Percentiles rank a stretch among this genome's conserved stretches.
Evolutionary conservation across 2,888 invertebrate species (phyloP).

Genomic region (Hirtodrosophila cameraria): DNA sequence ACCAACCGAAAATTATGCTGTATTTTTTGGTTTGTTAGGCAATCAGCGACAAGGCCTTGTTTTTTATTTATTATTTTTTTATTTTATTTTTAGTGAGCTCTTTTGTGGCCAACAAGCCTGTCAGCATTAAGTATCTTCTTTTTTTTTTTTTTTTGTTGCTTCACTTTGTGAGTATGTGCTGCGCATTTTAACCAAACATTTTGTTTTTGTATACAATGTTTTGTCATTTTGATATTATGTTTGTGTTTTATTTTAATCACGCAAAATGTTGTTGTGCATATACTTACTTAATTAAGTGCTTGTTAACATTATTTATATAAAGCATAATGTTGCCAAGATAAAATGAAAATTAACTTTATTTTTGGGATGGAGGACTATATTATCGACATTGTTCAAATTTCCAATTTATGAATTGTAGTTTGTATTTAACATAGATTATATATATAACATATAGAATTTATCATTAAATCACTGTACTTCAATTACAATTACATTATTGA

Average conservation of each 20-base stretch:
- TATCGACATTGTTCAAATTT: too few species aligned
- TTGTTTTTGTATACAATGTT: constrained; percentile 17
- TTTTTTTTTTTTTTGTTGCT: constrained; percentile 13
- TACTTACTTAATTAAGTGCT: constrained; percentile 74
- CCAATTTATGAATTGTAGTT: too few species aligned
- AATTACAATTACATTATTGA: too few species aligned
- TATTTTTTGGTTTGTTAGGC: constrained; percentile 71
- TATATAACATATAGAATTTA: not conserved
- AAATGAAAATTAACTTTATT: constrained; percentile 13
- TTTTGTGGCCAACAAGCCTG: constrained; percentile 48
- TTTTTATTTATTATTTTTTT: too few species aligned
- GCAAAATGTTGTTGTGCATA: constrained; percentile 70
- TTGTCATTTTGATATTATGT: constrained; percentile 28
- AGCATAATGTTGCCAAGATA: constrained; percentile 51
- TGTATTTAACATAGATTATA: too few species aligned
- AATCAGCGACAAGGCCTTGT: constrained; percentile 60
- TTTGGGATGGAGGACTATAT: not conserved
- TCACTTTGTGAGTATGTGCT: constrained; percentile 44
- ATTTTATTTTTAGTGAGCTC: constrained; percentile 72
- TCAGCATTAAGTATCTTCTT: constrained; percentile 54
- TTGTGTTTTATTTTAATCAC: constrained; percentile 72
- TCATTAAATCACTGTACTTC: too few species aligned
- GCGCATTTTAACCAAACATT: constrained; percentile 61
- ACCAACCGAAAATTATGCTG: constrained; percentile 50
- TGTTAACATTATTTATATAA: constrained; percentile 72